Base-by-base conservation (phyloP, 2,888 invertebrate species). In the Microctonus brassicae region DNA sequence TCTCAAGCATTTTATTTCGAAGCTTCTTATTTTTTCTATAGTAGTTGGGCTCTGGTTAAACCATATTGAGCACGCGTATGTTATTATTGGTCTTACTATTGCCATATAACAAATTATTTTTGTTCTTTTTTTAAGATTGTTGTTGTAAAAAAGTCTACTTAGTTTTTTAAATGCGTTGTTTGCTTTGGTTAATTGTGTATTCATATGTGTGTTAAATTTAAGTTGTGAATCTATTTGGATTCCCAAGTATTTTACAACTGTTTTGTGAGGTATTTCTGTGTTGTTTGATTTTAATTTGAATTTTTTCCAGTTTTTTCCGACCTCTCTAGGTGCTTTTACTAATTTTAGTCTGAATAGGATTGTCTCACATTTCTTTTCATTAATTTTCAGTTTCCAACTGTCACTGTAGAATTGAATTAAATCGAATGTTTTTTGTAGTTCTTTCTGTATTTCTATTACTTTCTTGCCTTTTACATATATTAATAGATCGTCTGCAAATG, bases 401-500 rank as follows among this genome's bases (percentile, higher is more conserved):
- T 60, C 7, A 42, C 58, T 20, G 20, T 58, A 60, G 17, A 24
- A 36, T 58, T 60, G 36, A 1, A 67, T 20, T 26, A 13, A 29
- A 20, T 61, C 11, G 6, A 72, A 24, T 1, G 61, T 17, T 2
- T 20, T 17, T 57, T 72, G 63, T 5, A 72, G 39, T 36, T 70
- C 39, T 20, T 55, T 20, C 55, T 62, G 33, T 6, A 67, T 47
- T 26, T 62, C 42, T 10, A 10, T 34, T 36, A 29, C 13, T 29
- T 53, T 72, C n/a, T 69, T 68, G 6, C 47, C 69, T 55, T 33
- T 64, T 1, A 39, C n/a, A 29, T 73, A 75, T 1, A 73, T 65
- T 17, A 78, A 2, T 2, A 74, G 22, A n/a, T 76, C 75, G 58
- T 76, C 73, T 2, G 75, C 74, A 29, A 73, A 78, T 0, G 76